Evolutionary conservation across 2,797 vertebrate genomes (phyloP).

Genomic region (Threskiornis aethiopicus): DNA sequence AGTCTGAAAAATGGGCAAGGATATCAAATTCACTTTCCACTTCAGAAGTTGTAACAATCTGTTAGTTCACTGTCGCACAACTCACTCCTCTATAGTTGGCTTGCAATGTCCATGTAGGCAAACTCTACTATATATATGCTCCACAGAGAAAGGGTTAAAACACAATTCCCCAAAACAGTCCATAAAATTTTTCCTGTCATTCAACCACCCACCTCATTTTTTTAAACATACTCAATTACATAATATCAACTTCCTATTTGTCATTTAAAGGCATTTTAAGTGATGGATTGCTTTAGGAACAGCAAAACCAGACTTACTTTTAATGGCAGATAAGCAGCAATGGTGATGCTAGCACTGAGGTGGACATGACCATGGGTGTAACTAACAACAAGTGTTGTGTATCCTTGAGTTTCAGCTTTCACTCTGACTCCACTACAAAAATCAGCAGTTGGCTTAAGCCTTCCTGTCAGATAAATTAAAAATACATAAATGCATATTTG

Average conservation of each 20-base stretch:
- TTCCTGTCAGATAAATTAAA: conserved; percentile 55
- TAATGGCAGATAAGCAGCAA: conserved; percentile 87
- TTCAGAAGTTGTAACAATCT: neutral
- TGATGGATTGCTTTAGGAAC: neutral
- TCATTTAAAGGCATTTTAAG: neutral
- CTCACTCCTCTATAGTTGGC: neutral
- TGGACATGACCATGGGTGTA: conserved; percentile 80
- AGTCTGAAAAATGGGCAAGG: neutral
- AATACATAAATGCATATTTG: neutral
- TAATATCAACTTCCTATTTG: neutral
- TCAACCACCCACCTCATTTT: neutral
- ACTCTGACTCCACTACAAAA: conserved; percentile 80
- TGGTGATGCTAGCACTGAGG: conserved; percentile 87
- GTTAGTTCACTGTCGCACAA: accelerated
- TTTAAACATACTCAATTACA: neutral
- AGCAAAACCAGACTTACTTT: conserved; percentile 75
- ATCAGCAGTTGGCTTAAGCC: conserved; percentile 58
- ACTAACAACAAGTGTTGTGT: conserved; percentile 72
- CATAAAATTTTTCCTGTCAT: neutral
- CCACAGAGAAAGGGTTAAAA: neutral
- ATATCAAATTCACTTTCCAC: neutral
- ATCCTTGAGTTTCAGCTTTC: conserved; percentile 83
- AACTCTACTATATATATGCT: neutral
- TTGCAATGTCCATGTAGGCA: neutral
- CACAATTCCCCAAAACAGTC: neutral